Conservation (phyloP, 2,888 invertebrate genomes). For the Minunthozetes semirufus region DNA sequence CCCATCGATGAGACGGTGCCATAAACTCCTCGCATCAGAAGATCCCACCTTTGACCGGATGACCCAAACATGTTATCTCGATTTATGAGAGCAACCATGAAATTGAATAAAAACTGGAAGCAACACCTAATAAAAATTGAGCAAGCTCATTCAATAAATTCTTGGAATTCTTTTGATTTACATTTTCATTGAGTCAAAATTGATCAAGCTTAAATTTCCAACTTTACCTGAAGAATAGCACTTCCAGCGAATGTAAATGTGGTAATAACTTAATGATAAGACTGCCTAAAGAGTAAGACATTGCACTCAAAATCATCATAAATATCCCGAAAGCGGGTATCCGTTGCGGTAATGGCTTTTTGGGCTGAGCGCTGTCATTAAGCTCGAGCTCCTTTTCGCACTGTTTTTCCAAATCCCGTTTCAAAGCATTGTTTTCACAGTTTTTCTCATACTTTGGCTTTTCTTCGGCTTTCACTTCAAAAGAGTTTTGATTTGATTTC, state of each 20-base stretch:
- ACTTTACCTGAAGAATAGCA: constrained; percentile 1
- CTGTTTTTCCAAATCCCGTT: too few species aligned
- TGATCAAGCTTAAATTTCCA: neutral
- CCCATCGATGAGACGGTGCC: constrained; percentile 30
- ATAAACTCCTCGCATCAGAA: constrained; percentile 16
- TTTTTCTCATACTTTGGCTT: too few species aligned
- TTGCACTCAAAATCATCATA: neutral
- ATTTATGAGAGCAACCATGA: neutral
- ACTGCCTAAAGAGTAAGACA: neutral
- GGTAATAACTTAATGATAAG: constrained; percentile 11
- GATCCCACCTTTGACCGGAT: constrained; percentile 20
- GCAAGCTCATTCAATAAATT: neutral
- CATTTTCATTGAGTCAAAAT: too few species aligned
- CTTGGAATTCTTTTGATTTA: too few species aligned
- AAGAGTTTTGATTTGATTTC: too few species aligned
- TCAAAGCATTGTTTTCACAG: too few species aligned
- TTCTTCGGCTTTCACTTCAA: too few species aligned
- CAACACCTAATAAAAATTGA: neutral
- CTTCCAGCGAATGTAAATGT: constrained; percentile 17
- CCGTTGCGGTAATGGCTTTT: neutral
- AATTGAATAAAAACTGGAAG: neutral
- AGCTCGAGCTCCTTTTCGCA: too few species aligned
- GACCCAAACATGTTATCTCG: neutral
- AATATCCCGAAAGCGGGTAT: constrained; percentile 9
- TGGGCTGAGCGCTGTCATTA: too few species aligned